These are phyloP conservation scores for Resseliella maxima DNA, from an alignment of 2,888 invertebrate genomes.

Conservation along the genomic window DNA sequence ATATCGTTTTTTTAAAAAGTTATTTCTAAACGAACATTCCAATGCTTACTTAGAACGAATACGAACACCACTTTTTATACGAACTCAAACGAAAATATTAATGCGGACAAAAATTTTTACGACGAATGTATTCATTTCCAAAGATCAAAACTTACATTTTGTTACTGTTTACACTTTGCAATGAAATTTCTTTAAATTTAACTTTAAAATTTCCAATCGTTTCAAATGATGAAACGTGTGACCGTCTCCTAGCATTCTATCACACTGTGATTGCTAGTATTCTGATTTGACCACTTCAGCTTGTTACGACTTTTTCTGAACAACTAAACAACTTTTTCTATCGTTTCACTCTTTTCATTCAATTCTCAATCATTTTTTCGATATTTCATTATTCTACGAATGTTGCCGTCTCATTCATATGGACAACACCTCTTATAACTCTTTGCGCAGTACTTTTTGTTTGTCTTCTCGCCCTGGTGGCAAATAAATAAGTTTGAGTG, in stretches of 20 bases:
- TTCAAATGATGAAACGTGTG: neutral
- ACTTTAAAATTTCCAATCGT: neutral
- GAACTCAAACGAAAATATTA: no score
- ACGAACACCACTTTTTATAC: no score
- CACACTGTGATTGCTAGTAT: neutral
- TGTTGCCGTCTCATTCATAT: conserved; percentile 24
- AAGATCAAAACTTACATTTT: neutral
- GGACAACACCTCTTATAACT: conserved; percentile 12
- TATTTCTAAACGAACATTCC: no score
- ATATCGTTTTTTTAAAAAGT: no score
- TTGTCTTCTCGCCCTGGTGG: neutral
- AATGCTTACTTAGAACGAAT: no score
- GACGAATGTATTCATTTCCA: no score
- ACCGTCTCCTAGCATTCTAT: neutral
- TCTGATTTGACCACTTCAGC: conserved; percentile 22
- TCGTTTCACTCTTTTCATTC: conserved; percentile 45
- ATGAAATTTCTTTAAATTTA: neutral
- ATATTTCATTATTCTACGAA: neutral
- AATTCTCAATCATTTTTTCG: conserved; percentile 20
- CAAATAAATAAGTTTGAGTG: neutral
- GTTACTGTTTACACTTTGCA: neutral
- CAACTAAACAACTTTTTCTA: conserved; percentile 51
- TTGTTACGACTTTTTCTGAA: conserved; percentile 12
- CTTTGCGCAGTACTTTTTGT: conserved; percentile 16
- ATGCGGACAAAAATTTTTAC: no score